Evolutionary conservation across 2,888 invertebrate genomes (phyloP), one percentile per base, ranked within the genome.

Genomic region (Ophion ellenae): DNA sequence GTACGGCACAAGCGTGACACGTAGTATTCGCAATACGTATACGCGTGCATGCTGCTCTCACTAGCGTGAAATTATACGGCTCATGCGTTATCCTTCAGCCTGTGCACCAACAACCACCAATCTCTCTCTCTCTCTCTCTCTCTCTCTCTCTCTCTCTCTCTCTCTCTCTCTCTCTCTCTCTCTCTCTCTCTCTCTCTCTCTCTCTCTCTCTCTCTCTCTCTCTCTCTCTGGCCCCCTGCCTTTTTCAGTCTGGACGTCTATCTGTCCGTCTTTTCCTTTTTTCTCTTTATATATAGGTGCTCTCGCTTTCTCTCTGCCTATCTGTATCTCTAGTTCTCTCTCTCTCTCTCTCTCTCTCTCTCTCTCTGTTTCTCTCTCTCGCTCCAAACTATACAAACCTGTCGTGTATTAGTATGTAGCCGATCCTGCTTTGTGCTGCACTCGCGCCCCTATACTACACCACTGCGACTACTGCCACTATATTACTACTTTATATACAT

Each of bases 31-130:
- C 77, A 74, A 81, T 84, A 84, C 89, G 90, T 89, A 40, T 76
- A 89, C 90, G 90, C 90, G 88, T 89, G 89, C 90, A 88, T 87
- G 89, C 84, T 81, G 81, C 81, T 86, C 86, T 88, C 86, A 89
- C 86, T 87, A 90, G 90, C 90, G 91, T 91, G 91, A 91, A 91
- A 91, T 91, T 91, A 90, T 90, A 90, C 89, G 88, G 89, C 86
- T 88, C 85, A 86, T 87, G 87, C 85, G 84, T 87, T 86, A 87
- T 81, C 76, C 76, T 83, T 84, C 75, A 80, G 64, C 74, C 77
- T 70, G 79, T 73, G 47, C 69, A 67, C 75, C 53, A 61, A 63
- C 66, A 67, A 75, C 73, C 74, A 59, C 59, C 61, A 45, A 45
- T 69, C 59, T 63, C 63, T 40, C 40, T 63, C 24, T 64, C 47